Base-by-base conservation (phyloP, 2,797 vertebrate genomes). In the Hippoglossus hippoglossus region DNA sequence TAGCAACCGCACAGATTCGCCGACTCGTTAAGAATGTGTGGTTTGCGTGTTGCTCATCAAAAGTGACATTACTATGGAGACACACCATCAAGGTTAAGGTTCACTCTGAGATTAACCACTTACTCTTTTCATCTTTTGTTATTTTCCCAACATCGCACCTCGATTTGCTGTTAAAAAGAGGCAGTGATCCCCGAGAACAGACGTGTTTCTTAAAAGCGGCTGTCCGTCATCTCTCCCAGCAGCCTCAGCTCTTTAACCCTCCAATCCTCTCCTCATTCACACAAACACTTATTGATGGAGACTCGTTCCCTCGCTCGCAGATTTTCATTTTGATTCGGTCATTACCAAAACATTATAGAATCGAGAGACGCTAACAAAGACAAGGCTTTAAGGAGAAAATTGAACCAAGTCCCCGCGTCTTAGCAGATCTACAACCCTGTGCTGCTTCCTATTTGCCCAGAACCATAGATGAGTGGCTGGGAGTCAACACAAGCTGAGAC, bases 401-500 rank as follows among this genome's bases (percentile, higher is more conserved):
- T 0, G 72, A 87, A 83, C 65, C 0, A 28, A 54, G 59, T 67
- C 63, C 80, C 78, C 34, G 79, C 63, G 83, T 81, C 85, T 75
- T 66, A 76, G 73, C 74, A 71, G 86, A 81, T 81, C 77, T 86
- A 86, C 81, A 84, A 50, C 77, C 75, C 71, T 71, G 64, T 61
- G 78, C 73, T 87, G 80, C 77, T 91, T 87, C 89, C 86, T 83
- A 81, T 87, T 84, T 88, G 84, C 84, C 87, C 61, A 77, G 73
- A 85, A 90, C 77, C 84, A 76, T 73, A 89, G 84, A 84, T 80
- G 89, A 91, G 79, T 79, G 73, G 74, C 85, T 75, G 55, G 81
- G 67, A 90, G 89, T 86, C 90, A 87, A 87, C 86, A 81, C 83
- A 69, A 81, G 82, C 82, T 76, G 84, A 86, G 87, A 89, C 85